Conservation (phyloP, 2,888 invertebrate genomes). For the Adelphocoris suturalis region DNA sequence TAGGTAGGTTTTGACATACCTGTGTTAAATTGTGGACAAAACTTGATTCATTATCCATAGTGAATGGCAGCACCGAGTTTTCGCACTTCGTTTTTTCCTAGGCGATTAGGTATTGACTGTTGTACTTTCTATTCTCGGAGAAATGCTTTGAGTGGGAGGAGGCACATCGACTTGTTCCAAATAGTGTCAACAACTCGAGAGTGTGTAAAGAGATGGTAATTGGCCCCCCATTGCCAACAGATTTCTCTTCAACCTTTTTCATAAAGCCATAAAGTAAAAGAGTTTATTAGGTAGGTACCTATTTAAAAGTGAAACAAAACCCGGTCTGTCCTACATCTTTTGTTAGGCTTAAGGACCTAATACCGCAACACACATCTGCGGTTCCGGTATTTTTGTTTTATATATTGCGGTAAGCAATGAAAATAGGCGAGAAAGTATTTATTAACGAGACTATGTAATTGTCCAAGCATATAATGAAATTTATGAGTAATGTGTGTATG, state of each 20-base stretch:
- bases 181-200: neutral
- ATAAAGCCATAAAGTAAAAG: neutral
- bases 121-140: slow-evolving; percentile 17
- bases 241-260: neutral
- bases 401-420: no score
- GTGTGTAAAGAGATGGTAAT: slow-evolving; percentile 17
- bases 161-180: neutral
- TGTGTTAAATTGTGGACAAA: neutral
- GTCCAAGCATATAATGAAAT: no score
- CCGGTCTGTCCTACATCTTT: no score
- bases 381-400: no score
- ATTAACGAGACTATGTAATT: no score
- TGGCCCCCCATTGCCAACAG: neutral
- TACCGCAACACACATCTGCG: no score
- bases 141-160: slow-evolving; percentile 9
- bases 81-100: neutral
- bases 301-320: no score
- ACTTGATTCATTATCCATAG: neutral
- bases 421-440: no score
- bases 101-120: neutral
- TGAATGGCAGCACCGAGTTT: neutral
- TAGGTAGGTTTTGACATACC: no score
- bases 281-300: no score
- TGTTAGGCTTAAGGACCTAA: no score
- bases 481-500: no score